phyloP scores from a whole-genome alignment of 2,888 invertebrate genomes.

The Sepioteuthis lessoniana region DNA sequence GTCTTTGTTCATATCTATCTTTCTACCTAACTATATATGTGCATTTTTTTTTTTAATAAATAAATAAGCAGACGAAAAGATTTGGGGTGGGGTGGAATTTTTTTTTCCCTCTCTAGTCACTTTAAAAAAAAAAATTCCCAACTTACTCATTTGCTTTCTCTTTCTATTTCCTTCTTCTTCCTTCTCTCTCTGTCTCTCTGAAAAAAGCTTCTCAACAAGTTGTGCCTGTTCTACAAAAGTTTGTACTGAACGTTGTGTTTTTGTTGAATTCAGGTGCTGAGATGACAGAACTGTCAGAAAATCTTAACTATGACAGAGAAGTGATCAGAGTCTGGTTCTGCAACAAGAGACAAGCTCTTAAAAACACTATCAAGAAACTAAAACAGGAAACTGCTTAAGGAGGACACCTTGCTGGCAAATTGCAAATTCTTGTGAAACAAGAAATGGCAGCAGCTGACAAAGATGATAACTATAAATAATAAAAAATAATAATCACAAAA shows the following conservation, averaged over 20 bases:
- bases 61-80: too few species aligned
- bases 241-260: conserved; percentile 34
- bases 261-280: conserved; percentile 84
- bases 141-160: neutral
- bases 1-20: neutral
- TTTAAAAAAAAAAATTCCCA: neutral
- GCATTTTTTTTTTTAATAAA: neutral
- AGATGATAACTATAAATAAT: neutral
- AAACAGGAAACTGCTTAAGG: conserved; percentile 69
- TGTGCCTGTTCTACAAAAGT: conserved; percentile 35
- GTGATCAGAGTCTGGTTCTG: conserved; percentile 99
- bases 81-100: too few species aligned
- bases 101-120: too few species aligned
- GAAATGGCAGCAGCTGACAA: conserved; percentile 34
- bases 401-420: neutral
- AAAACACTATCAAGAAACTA: conserved; percentile 87
- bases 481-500: neutral
- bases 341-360: conserved; percentile 96
- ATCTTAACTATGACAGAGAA: conserved; percentile 96
- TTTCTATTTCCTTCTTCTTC: neutral
- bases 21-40: neutral
- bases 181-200: neutral
- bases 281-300: conserved; percentile 95
- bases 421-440: neutral
- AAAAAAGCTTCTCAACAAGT: neutral